Evolutionary conservation across 2,797 vertebrate genomes (phyloP).

Genomic region (Rhinoraja longicauda): DNA sequence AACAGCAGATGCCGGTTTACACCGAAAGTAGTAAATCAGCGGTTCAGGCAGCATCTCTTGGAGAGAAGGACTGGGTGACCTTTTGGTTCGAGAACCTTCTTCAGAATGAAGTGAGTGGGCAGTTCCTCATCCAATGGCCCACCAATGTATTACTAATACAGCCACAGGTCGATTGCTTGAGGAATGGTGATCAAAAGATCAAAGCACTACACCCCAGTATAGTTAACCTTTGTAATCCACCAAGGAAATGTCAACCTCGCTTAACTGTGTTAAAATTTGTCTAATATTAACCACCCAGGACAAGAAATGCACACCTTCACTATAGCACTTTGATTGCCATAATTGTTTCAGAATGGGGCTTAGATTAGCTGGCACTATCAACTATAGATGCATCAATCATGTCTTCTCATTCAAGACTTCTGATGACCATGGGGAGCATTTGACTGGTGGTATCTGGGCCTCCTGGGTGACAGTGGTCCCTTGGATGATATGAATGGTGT

Average conservation of each 20-base stretch:
- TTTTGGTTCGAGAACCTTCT: no score
- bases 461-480: not conserved
- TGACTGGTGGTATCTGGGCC: not conserved
- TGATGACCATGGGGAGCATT: not conserved
- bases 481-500: not conserved
- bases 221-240: not conserved
- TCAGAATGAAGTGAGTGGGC: not conserved
- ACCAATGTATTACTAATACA: not conserved
- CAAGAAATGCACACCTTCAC: not conserved
- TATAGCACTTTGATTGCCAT: not conserved
- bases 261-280: no score
- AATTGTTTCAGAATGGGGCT: not conserved
- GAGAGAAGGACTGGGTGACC: no score
- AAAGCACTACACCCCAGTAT: not conserved
- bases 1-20: no score
- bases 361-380: not conserved
- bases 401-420: not conserved
- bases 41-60: no score
- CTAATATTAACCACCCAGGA: not conserved
- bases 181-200: slow-evolving; percentile 41
- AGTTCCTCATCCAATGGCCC: no score
- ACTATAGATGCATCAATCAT: not conserved
- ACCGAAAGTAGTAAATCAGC: no score
- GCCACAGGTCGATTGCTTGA: not conserved
- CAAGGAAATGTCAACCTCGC: no score